These are phyloP conservation scores for Leptopilina clavipes DNA, from an alignment of 1,140 invertebrate species.

Conservation along the genomic window DNA sequence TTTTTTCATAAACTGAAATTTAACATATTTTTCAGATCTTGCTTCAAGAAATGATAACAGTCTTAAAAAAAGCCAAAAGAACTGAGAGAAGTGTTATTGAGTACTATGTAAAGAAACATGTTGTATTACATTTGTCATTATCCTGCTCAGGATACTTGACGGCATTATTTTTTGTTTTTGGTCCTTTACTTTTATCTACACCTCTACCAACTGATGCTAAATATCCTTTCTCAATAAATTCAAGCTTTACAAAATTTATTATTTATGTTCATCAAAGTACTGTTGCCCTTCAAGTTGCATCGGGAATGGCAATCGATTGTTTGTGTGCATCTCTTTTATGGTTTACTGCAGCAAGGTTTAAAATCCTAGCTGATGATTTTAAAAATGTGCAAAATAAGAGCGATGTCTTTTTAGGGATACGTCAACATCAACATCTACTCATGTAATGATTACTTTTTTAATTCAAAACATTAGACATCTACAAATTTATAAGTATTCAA, in stretches of 20 bases:
- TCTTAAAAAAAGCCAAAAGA: conserved; percentile 10
- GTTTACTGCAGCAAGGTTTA: conserved; percentile 55
- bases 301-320: conserved; percentile 56
- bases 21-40: conserved; percentile 39
- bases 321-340: conserved; percentile 57
- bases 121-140: conserved; percentile 18
- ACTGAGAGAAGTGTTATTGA: conserved; percentile 16
- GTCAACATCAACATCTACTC: conserved; percentile 56
- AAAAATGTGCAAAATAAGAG: conserved; percentile 32
- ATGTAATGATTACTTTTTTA: conserved; percentile 42
- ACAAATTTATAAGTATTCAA: not conserved
- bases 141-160: not conserved
- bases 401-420: conserved; percentile 56
- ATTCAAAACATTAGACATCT: too few relatives aligned
- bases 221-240: conserved; percentile 60
- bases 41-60: conserved; percentile 40
- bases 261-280: conserved; percentile 62
- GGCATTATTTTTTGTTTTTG: conserved; percentile 7
- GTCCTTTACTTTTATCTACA: conserved; percentile 24
- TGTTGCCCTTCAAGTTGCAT: conserved; percentile 54
- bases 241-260: conserved; percentile 49
- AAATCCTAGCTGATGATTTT: conserved; percentile 50
- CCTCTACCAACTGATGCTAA: conserved; percentile 56
- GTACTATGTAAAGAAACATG: not conserved
- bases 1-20: too few relatives aligned